Evolutionary conservation across 1,140 invertebrate species (phyloP).

Genomic region (Drosophila equinoxialis): DNA sequence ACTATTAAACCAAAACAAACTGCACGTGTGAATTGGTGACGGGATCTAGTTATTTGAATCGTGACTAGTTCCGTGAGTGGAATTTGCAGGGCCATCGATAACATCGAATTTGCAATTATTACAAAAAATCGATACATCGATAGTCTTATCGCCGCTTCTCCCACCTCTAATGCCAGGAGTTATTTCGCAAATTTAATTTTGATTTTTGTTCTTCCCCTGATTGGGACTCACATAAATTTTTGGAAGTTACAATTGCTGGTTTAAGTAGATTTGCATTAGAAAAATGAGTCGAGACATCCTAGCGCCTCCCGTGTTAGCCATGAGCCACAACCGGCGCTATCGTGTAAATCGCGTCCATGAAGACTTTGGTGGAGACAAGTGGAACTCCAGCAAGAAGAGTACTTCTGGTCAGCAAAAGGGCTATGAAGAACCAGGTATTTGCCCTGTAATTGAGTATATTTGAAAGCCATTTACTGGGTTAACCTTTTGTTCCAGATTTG

Average conservation of each 20-base stretch:
- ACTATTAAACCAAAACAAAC: constrained; percentile 8
- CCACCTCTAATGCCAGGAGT: not conserved
- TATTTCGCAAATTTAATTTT: not conserved
- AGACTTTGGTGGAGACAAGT: constrained; percentile 66
- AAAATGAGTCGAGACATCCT: constrained; percentile 75
- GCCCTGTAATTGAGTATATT: not conserved
- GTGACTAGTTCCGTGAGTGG: not conserved
- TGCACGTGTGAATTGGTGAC: constrained; percentile 2
- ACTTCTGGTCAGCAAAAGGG: constrained; percentile 1
- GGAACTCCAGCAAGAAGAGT: constrained; percentile 45
- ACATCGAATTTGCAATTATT: too few relatives aligned
- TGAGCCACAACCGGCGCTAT: constrained; percentile 69
- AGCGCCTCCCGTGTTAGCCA: constrained; percentile 51
- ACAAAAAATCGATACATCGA: not conserved
- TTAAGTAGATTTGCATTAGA: not conserved
- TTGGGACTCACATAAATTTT: not conserved
- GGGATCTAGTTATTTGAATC: not conserved
- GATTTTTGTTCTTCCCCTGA: constrained; percentile 1
- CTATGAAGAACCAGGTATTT: constrained; percentile 63
- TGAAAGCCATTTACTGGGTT: not conserved
- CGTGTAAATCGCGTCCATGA: constrained; percentile 74
- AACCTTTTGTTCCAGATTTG: constrained; percentile 49
- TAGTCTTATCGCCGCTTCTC: not conserved
- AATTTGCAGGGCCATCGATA: not conserved
- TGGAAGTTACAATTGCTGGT: too few relatives aligned